A percentile compares a stretch with the other conserved stretches of the same genome.
phyloP scores from a whole-genome alignment of 2,888 invertebrate genomes.

The Atethmia centrago region DNA sequence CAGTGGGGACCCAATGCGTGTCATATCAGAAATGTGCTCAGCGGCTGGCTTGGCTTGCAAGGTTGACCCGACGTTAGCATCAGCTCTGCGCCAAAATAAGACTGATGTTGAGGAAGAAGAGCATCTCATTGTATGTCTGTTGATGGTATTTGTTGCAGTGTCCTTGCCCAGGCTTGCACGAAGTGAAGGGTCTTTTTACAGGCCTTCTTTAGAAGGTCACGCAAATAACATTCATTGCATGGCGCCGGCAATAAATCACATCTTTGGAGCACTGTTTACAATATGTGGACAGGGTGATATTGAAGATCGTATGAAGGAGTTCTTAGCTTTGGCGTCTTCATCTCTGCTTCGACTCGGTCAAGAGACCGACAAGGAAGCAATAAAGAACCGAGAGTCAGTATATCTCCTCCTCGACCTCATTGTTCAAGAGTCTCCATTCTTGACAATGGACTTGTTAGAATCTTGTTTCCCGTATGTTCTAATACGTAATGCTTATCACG shows the following conservation, averaged over 20 bases:
- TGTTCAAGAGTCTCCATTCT: conserved; percentile 99
- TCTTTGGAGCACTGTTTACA: conserved; percentile 99
- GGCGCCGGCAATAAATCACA: conserved; percentile 98
- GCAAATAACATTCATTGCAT: conserved; percentile 99
- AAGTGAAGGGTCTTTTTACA: conserved; percentile 96
- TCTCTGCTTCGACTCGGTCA: conserved; percentile 98
- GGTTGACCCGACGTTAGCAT: conserved; percentile 98
- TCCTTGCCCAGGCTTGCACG: conserved; percentile 98
- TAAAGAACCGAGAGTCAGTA: conserved; percentile 98
- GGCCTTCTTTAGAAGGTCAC: conserved; percentile 97
- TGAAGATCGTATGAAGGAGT: conserved; percentile 99
- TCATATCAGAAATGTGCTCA: conserved; percentile 99
- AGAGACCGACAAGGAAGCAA: conserved; percentile 98
- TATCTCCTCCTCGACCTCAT: conserved; percentile 99
- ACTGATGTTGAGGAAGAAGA: conserved; percentile 97
- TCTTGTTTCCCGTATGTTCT: conserved; percentile 99
- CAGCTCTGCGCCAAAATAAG: conserved; percentile 97
- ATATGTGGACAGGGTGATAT: conserved; percentile 99
- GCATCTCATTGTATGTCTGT: conserved; percentile 97
- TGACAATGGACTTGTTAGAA: conserved; percentile 99
- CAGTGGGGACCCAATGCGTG: conserved; percentile 96
- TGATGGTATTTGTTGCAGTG: conserved; percentile 99
- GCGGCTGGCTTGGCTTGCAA: conserved; percentile 98
- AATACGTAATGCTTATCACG: conserved; percentile 99
- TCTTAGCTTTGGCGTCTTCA: conserved; percentile 97